Evolutionary conservation across 2,797 vertebrate species (phyloP).

Genomic region (Acestrorhynchus altus): DNA sequence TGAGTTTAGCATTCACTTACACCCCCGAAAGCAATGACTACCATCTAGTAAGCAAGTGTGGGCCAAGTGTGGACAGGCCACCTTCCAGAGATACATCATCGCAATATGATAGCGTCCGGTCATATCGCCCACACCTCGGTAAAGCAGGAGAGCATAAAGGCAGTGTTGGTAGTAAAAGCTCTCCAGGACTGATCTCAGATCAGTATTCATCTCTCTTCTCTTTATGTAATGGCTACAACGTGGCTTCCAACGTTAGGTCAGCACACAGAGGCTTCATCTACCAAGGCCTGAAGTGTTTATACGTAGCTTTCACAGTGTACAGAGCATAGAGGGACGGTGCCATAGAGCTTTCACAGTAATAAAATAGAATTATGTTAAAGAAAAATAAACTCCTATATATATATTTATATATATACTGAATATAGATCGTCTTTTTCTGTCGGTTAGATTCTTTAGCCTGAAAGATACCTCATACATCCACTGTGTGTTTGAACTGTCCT

Average conservation of each 20-base stretch:
- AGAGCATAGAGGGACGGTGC: conserved; percentile 59
- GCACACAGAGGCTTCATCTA: neutral
- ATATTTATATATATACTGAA: conserved; percentile 40
- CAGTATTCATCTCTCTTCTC: neutral
- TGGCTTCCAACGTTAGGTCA: neutral
- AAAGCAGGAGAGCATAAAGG: conserved; percentile 20
- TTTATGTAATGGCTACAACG: neutral
- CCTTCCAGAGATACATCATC: neutral
- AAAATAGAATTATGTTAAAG: conserved; percentile 76
- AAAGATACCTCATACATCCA: conserved; percentile 63
- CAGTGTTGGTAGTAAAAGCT: conserved; percentile 35
- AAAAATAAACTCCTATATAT: conserved; percentile 72
- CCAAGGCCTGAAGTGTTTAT: conserved; percentile 43
- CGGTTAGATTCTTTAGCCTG: conserved; percentile 45
- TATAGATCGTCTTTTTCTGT: conserved; percentile 58
- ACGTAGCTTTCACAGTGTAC: conserved; percentile 66
- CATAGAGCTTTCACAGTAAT: conserved; percentile 67
- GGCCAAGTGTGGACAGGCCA: neutral
- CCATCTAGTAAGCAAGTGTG: neutral
- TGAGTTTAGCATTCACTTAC: no score
- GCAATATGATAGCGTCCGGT: neutral
- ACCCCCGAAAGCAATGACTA: no score
- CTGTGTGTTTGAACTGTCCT: conserved; percentile 69
- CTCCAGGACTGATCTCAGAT: conserved; percentile 13
- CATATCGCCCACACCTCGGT: neutral